A percentile compares a stretch with the other conserved stretches of the same genome.
Conservation (phyloP, 2,888 invertebrate genomes). For the Choreutis nemorana region DNA sequence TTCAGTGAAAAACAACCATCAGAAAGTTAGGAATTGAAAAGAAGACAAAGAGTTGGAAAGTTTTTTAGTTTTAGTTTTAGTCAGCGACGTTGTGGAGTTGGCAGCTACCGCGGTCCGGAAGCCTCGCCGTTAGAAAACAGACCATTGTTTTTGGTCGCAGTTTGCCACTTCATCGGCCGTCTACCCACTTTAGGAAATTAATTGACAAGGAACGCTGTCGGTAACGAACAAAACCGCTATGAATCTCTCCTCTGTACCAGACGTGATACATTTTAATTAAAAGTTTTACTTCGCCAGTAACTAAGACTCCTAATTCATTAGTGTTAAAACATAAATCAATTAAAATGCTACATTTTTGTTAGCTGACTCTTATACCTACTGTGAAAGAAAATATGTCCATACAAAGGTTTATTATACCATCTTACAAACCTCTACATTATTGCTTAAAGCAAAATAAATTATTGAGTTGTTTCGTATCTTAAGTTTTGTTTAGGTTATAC, state of each 20-base stretch:
- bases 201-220: slow-evolving; percentile 46
- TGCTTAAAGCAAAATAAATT: too few species aligned
- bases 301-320: slow-evolving; percentile 16
- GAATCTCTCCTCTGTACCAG: slow-evolving; percentile 34
- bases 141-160: slow-evolving; percentile 40
- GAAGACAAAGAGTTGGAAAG: slow-evolving; percentile 37
- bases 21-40: slow-evolving; percentile 41
- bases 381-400: too few species aligned
- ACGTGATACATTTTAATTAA: slow-evolving; percentile 57
- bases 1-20: slow-evolving; percentile 35
- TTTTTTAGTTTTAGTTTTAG: slow-evolving; percentile 41
- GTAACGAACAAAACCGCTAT: slow-evolving; percentile 40
- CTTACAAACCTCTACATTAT: too few species aligned
- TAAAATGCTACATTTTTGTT: too few species aligned
- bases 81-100: slow-evolving; percentile 41
- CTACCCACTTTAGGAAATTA: slow-evolving; percentile 54
- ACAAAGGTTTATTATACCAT: too few species aligned
- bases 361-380: too few species aligned
- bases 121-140: slow-evolving; percentile 32
- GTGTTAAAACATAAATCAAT: too few species aligned
- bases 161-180: slow-evolving; percentile 28
- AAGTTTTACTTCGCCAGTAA: slow-evolving; percentile 40
- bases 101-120: slow-evolving; percentile 35
- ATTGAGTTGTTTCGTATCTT: neutral
- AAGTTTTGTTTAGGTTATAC: slow-evolving; percentile 6